Conservation (phyloP, 2,888 invertebrate species). For the Eristalinus aeneus region DNA sequence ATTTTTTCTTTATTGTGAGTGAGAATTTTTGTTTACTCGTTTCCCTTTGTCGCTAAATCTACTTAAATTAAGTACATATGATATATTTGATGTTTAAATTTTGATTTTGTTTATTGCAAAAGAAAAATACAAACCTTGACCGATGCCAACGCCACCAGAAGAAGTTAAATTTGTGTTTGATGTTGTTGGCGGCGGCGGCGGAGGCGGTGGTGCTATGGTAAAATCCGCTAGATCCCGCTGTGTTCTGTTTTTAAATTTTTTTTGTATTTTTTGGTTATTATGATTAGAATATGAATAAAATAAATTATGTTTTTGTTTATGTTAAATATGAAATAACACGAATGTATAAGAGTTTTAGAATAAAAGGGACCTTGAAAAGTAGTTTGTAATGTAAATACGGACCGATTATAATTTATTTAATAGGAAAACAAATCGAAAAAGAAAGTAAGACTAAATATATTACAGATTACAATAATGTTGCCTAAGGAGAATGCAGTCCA, state of each 20-base stretch:
- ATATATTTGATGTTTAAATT: slow-evolving; percentile 11
- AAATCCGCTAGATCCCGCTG: slow-evolving; percentile 66
- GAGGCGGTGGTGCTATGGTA: slow-evolving; percentile 64
- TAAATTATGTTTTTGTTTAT: background rate
- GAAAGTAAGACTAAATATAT: background rate
- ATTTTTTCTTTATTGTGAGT: background rate
- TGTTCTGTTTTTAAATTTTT: slow-evolving; percentile 55
- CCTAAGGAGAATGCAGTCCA: background rate
- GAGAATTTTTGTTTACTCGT: slow-evolving; percentile 43
- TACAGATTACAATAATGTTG: slow-evolving; percentile 5
- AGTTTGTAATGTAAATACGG: background rate
- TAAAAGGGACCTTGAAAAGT: background rate
- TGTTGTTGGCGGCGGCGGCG: slow-evolving; percentile 53
- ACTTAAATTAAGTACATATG: slow-evolving; percentile 20
- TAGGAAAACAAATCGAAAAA: slow-evolving; percentile 7
- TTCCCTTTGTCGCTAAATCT: slow-evolving; percentile 52
- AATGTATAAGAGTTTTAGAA: background rate
- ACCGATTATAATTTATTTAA: slow-evolving; percentile 9
- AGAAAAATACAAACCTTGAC: slow-evolving; percentile 69
- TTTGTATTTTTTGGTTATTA: slow-evolving; percentile 56
- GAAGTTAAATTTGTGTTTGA: slow-evolving; percentile 57
- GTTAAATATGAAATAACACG: background rate
- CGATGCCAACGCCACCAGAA: slow-evolving; percentile 63
- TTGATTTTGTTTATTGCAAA: background rate
- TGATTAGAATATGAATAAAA: slow-evolving; percentile 29